phyloP scores from a whole-genome alignment of 2,888 invertebrate genomes.

The Myopa tessellatipennis region DNA sequence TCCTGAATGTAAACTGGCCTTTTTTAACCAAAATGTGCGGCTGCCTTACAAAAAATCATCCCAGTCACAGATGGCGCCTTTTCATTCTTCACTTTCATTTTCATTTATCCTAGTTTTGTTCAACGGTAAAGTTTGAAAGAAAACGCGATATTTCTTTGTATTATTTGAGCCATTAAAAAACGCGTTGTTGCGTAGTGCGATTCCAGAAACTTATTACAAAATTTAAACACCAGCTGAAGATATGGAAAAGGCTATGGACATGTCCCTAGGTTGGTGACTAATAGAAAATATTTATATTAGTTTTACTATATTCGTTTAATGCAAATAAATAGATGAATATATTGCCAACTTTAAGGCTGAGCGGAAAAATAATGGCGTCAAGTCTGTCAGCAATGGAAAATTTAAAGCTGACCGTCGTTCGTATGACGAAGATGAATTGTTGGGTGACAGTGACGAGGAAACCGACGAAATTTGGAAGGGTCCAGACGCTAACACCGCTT shows the following conservation, averaged over 20 bases:
- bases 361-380: conserved; percentile 17
- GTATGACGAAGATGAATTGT: conserved; percentile 41
- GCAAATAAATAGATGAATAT: conserved; percentile 43
- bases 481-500: conserved; percentile 47
- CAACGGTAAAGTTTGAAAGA: too few relatives aligned
- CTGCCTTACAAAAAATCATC: too few relatives aligned
- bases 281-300: background rate
- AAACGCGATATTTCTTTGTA: too few relatives aligned
- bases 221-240: conserved; percentile 25
- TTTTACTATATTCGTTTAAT: background rate
- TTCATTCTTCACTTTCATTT: too few relatives aligned
- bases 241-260: conserved; percentile 46
- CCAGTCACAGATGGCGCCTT: too few relatives aligned
- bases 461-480: conserved; percentile 46
- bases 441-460: conserved; percentile 16
- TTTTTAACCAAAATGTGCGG: too few relatives aligned
- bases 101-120: too few relatives aligned
- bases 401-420: conserved; percentile 46
- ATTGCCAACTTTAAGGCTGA: conserved; percentile 41
- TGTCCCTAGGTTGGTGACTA: conserved; percentile 48
- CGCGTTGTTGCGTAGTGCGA: too few relatives aligned
- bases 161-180: too few relatives aligned
- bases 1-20: too few relatives aligned
- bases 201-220: too few relatives aligned
- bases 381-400: conserved; percentile 7